Base-by-base conservation (phyloP, 2,113 vertebrate species). In the Carollia perspicillata region DNA sequence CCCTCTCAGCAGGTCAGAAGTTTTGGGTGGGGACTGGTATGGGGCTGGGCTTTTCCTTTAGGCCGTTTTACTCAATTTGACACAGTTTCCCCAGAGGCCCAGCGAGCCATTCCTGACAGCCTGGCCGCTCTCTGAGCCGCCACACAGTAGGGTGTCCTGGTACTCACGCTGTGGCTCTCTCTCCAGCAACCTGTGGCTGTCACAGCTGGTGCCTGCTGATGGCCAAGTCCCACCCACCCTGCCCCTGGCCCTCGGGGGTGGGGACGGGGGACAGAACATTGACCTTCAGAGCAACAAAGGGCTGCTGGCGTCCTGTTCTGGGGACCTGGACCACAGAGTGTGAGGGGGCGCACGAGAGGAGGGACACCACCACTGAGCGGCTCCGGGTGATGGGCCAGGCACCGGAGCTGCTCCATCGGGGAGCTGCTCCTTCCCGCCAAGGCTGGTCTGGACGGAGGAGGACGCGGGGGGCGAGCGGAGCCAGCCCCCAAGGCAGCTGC, bases 401-500 rank as follows among this genome's bases (percentile, higher is more conserved):
- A 1, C 28, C 74, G 55, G 23, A 68, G 71, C 7, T 12, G 68
- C 28, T 10, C 3, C 17, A 30, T 17, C 3, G 37, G 63, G 55
- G 6, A 30, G 75, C 2, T 7, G 35, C 33, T 30, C 69, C 8
- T 26, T 11, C 26, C 22, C 42, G 30, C 23, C 35, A 17, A 49
- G 79, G 33, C 4, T 6, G 8, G 78, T 35, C 6, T 5, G 13
- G 44, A 22, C 1, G 2, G 9, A 44, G 69, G 11, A 78, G 58
- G 12, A 51, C n/a, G 33, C 33, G 0, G n/a, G 2, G 26, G 5
- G 6, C 0, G 8, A 22, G 63, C 0, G 1, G 58, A 37, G 92
- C n/a, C 44, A 12, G 74, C 12, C 14, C 13, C 16, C 8, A 1
- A 0, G 2, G 42, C 1, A 3, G 30, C 33, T 3, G 66, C 20